Percentiles rank a stretch among this genome's conserved stretches.
phyloP scores from a whole-genome alignment of 2,797 vertebrate species.

The Brachymystax lenok region DNA sequence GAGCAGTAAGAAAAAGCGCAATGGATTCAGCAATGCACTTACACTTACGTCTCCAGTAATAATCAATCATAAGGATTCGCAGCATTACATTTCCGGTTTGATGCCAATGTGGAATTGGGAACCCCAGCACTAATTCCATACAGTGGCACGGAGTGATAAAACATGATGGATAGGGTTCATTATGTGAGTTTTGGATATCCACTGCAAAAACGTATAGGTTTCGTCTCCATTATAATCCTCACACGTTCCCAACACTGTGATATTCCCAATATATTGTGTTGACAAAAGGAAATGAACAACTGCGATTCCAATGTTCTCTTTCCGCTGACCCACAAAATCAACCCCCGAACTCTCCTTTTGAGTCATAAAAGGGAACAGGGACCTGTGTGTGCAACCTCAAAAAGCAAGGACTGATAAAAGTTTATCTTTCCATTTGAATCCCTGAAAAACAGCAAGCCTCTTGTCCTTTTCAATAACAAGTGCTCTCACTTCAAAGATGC shows the following conservation, averaged over 20 bases:
- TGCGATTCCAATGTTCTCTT: not conserved
- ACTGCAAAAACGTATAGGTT: not conserved
- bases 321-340: not conserved
- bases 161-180: not conserved
- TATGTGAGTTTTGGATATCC: not conserved
- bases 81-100: not conserved
- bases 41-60: constrained; percentile 1
- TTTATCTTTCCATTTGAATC: not conserved
- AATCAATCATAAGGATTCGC: constrained; percentile 5
- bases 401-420: not conserved
- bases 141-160: not conserved
- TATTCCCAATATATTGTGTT: not conserved
- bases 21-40: not conserved
- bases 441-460: constrained; percentile 7
- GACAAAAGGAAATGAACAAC: not conserved
- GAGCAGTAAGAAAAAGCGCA: not conserved
- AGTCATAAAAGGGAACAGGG: not conserved
- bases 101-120: not conserved
- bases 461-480: not conserved
- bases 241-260: not conserved
- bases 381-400: not conserved
- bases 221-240: constrained; percentile 3
- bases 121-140: not conserved
- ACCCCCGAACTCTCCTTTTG: not conserved
- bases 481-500: not conserved